Percentiles rank a stretch among this genome's conserved stretches.
Evolutionary conservation across 2,113 vertebrate species (phyloP).

Genomic region (Cnemophilus loriae): DNA sequence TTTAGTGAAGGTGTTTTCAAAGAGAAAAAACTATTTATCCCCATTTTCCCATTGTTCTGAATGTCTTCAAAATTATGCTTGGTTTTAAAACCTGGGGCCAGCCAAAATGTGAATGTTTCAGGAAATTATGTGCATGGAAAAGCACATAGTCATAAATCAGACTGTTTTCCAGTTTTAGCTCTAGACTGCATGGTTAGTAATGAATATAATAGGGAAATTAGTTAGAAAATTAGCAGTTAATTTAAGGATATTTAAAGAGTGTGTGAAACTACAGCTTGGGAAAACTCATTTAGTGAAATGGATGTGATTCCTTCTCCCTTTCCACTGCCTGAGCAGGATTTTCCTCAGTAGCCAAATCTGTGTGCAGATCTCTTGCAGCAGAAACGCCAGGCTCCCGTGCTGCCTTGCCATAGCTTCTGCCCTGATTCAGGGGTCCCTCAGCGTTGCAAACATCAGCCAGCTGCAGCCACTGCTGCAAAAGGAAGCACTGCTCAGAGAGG

Average conservation of each 20-base stretch:
- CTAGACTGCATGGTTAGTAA: conserved; percentile 22
- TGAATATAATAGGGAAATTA: conserved; percentile 49
- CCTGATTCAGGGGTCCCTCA: background rate
- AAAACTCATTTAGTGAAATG: background rate
- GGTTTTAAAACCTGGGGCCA: conserved; percentile 13
- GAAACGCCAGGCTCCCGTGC: rapidly evolving
- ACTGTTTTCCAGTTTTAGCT: conserved; percentile 25
- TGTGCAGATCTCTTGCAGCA: background rate
- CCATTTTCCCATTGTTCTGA: conserved; percentile 5
- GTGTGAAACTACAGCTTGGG: conserved; percentile 33
- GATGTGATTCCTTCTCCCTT: background rate
- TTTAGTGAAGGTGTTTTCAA: background rate
- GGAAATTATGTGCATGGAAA: conserved; percentile 53
- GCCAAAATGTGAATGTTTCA: conserved; percentile 42
- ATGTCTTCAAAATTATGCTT: background rate
- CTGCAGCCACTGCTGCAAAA: background rate
- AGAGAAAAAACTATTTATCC: background rate
- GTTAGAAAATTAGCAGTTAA: conserved; percentile 57
- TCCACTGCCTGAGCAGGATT: background rate
- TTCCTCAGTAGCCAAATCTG: background rate
- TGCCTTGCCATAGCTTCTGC: background rate
- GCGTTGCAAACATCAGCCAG: rapidly evolving
- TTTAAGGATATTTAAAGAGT: conserved; percentile 38
- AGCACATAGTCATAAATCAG: conserved; percentile 35
- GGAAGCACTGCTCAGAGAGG: background rate